phyloP scores from a whole-genome alignment of 2,797 vertebrate genomes.

The Hirundo rustica region DNA sequence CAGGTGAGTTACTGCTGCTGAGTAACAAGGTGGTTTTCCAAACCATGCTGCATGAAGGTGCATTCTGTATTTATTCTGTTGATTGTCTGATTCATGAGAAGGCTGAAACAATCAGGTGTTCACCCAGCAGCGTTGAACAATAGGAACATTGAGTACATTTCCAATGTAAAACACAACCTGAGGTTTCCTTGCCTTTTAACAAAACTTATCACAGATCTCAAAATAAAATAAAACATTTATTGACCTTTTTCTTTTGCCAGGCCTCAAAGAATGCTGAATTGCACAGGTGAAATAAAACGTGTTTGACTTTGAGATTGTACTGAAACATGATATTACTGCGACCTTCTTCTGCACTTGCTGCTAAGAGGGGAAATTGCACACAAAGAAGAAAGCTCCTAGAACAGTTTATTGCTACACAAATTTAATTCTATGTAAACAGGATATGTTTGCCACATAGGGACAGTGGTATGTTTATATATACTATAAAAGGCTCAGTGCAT shows the following conservation, averaged over 20 bases:
- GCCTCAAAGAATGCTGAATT: not conserved
- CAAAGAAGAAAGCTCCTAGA: not conserved
- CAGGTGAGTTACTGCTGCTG: not conserved
- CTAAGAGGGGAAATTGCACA: not conserved
- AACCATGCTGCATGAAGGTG: not conserved
- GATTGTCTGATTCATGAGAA: not conserved
- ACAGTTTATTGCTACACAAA: not conserved
- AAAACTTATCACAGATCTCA: not conserved
- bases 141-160: not conserved
- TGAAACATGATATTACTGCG: not conserved
- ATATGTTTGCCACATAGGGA: not conserved
- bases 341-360: not conserved
- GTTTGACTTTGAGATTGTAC: not conserved
- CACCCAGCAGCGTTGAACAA: not conserved
- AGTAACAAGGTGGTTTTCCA: not conserved
- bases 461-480: not conserved
- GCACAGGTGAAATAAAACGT: not conserved
- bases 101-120: not conserved
- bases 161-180: not conserved
- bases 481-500: not conserved
- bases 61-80: not conserved
- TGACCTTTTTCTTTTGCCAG: not conserved
- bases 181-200: not conserved
- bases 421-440: not conserved
- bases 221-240: not conserved